A percentile compares a stretch with the other conserved stretches of the same genome.
Evolutionary conservation across 1,140 invertebrate genomes (phyloP).

Genomic region (Achatina immaculata): DNA sequence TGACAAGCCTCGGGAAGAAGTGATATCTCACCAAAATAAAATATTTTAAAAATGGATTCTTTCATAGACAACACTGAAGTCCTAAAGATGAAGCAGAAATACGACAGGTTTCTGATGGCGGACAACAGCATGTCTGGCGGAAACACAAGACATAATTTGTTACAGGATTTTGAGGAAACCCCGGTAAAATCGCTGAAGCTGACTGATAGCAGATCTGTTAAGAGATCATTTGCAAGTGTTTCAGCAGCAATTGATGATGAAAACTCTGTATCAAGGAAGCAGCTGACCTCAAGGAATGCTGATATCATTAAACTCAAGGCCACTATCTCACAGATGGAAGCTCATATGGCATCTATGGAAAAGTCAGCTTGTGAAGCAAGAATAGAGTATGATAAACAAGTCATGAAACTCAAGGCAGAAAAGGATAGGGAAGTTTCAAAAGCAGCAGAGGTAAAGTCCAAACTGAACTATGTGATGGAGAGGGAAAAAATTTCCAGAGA

Average conservation of each 20-base stretch:
- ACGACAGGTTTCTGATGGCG: background rate
- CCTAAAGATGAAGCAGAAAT: conserved; percentile 14
- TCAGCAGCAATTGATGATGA: background rate
- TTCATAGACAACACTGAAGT: background rate
- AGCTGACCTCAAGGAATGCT: background rate
- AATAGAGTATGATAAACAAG: conserved; percentile 27
- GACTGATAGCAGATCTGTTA: background rate
- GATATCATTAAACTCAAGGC: conserved; percentile 4
- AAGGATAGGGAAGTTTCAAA: conserved; percentile 27
- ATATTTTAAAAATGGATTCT: conserved; percentile 41
- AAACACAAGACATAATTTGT: conserved; percentile 20
- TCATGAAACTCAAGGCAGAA: conserved; percentile 6
- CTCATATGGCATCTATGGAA: background rate
- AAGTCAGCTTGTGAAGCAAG: background rate
- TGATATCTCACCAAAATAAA: too few species aligned
- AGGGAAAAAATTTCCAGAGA: conserved; percentile 29
- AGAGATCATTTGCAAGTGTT: background rate
- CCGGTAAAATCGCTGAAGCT: background rate
- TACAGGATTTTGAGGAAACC: conserved; percentile 19
- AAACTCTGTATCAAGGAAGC: background rate
- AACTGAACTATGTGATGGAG: conserved; percentile 32
- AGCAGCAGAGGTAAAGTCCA: conserved; percentile 10
- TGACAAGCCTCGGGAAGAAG: too few species aligned
- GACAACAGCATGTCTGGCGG: background rate
- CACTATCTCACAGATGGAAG: conserved; percentile 5